phyloP scores from a whole-genome alignment of 2,888 invertebrate species.

The Patella pellucida region DNA sequence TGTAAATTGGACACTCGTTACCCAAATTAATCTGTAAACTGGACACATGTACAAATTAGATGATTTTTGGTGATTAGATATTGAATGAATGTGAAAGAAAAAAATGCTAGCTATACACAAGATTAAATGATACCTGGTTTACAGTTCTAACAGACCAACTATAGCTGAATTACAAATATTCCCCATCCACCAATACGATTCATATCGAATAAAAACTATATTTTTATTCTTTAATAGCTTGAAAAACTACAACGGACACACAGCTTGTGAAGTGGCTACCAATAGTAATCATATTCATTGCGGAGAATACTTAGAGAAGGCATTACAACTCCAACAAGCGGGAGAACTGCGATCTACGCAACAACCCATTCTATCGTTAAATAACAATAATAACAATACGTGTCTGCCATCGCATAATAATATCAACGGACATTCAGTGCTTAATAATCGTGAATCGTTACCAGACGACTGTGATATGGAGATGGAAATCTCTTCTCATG shows the following conservation, averaged over 20 bases:
- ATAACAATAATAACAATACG: background rate
- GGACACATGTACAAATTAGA: too few relatives aligned
- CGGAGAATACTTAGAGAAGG: constrained; percentile 52
- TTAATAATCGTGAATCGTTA: constrained; percentile 34
- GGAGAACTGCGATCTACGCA: background rate
- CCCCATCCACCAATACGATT: too few relatives aligned
- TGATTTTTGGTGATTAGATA: too few relatives aligned
- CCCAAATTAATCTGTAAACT: too few relatives aligned
- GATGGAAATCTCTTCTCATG: constrained; percentile 29
- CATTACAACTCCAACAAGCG: constrained; percentile 39
- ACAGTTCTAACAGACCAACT: too few relatives aligned
- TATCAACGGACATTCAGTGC: constrained; percentile 18
- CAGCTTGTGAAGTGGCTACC: constrained; percentile 55
- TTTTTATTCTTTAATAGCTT: constrained; percentile 47
- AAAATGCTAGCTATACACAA: too few relatives aligned
- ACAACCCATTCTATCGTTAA: background rate
- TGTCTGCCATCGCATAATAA: background rate
- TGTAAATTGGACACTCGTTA: too few relatives aligned
- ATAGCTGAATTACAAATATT: too few relatives aligned
- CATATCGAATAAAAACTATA: background rate
- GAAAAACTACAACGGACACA: constrained; percentile 53
- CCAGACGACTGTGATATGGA: constrained; percentile 43
- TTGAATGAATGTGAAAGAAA: too few relatives aligned
- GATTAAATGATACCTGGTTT: too few relatives aligned
- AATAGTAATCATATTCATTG: constrained; percentile 52